Base-by-base conservation (phyloP, 2,888 invertebrate species). In the Limnephilus marmoratus region DNA sequence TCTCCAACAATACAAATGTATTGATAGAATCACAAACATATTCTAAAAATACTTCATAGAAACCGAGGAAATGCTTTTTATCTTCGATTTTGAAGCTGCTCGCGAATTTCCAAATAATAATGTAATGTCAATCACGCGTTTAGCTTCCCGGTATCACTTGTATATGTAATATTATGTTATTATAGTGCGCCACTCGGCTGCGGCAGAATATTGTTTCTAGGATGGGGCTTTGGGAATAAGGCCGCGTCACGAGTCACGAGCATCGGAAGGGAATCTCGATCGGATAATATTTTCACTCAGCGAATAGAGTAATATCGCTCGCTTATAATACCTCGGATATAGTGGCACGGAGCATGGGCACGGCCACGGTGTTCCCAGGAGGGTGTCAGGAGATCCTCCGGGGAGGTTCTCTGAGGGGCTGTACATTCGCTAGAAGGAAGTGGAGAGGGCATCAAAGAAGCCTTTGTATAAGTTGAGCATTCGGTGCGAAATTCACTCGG, bases 231-330 rank as follows among this genome's bases (percentile, higher is more conserved):
- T 37, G 45, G 41, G 86, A 37, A 88, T 53, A 88, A 29, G 31
- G 88, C 88, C 68, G 68, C 88, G 88, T 88, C 68, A 88, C 68
- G 88, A 88, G 88, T 88, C 88, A 37, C 68, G 88, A 88, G 15
- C 88, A 68, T 68, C n/a, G 88, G 31, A 37, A 88, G 34, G 53
- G 68, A 68, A 88, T 88, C 88, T 31, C 88, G 34, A 68, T 68
- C 68, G 34, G 37, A 88, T 53, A 88, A 68, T 88, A 88, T 68
- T 49, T 86, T 86, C 31, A 83, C 83, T 83, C 83, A 24, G 68
- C 68, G 37, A 37, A 83, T 83, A 37, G 37, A 83, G 37, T 83
- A 37, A 83, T 83, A 83, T 37, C 83, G 83, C 9, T 83, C 7
- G 83, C 83, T 83, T 83, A 37, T 83, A 37, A 83, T 34, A 34